These are phyloP conservation scores for Ochropacha duplaris DNA, from an alignment of 2,888 invertebrate genomes.

Conservation along the genomic window DNA sequence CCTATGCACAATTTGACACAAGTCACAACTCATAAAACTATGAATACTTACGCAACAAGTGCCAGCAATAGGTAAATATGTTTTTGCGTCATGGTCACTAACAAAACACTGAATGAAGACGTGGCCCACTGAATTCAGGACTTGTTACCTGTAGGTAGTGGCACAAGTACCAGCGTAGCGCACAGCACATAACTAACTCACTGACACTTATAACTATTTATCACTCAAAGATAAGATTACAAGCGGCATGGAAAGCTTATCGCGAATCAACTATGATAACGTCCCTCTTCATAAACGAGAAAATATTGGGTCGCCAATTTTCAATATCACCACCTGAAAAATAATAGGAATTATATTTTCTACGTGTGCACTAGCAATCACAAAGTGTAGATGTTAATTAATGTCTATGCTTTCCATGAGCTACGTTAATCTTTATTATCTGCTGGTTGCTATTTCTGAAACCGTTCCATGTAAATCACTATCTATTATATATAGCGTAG, in stretches of 20 bases:
- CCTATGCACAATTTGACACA: neutral
- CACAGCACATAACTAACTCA: conserved; percentile 75
- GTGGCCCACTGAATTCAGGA: conserved; percentile 55
- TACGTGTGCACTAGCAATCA: no score
- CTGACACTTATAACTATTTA: conserved; percentile 81
- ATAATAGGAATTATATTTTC: conserved; percentile 14
- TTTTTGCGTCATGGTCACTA: conserved; percentile 63
- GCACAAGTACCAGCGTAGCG: conserved; percentile 65
- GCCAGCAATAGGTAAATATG: conserved; percentile 54
- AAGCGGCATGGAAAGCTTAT: conserved; percentile 75
- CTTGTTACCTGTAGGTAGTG: conserved; percentile 59
- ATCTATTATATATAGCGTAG: neutral
- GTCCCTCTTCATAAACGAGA: conserved; percentile 61
- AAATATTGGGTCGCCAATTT: conserved; percentile 57
- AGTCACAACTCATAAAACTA: conserved; percentile 2
- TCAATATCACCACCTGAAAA: conserved; percentile 42
- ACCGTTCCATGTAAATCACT: neutral
- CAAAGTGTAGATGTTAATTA: neutral
- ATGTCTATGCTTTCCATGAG: neutral
- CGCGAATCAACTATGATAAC: conserved; percentile 77
- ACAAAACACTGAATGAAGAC: conserved; percentile 41
- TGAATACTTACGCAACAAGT: conserved; percentile 64
- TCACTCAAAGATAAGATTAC: conserved; percentile 81
- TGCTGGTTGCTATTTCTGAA: neutral
- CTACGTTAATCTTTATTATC: neutral